A percentile compares a stretch with the other conserved stretches of the same genome.
Conservation (phyloP, 37 sponge, comb jelly and placozoan species). For the Oopsacas minuta region DNA sequence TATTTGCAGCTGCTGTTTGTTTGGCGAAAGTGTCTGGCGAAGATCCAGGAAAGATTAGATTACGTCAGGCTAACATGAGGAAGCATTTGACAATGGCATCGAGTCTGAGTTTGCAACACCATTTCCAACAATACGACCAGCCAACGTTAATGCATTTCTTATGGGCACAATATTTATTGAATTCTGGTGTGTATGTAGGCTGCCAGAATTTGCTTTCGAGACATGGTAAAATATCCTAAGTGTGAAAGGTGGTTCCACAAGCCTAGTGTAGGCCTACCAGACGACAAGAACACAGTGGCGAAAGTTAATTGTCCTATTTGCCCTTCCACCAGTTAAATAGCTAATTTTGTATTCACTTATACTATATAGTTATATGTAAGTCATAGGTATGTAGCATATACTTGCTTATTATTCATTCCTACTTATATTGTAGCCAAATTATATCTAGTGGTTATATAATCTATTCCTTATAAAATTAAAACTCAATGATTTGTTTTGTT, state of each 20-base stretch:
- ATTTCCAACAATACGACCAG: not conserved
- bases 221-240: not conserved
- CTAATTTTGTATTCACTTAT: too few relatives aligned
- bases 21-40: not conserved
- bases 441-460: too few relatives aligned
- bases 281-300: not conserved
- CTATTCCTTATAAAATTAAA: too few relatives aligned
- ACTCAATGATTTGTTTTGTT: too few relatives aligned
- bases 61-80: not conserved
- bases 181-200: not conserved
- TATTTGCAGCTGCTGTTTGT: not conserved
- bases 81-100: not conserved
- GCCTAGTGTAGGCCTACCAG: not conserved
- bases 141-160: too few relatives aligned
- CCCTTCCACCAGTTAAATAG: not conserved
- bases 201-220: not conserved
- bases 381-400: too few relatives aligned
- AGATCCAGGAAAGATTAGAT: constrained; percentile 4
- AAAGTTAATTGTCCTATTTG: not conserved
- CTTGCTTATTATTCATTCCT: too few relatives aligned
- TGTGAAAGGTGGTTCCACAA: not conserved
- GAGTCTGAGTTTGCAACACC: not conserved
- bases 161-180: too few relatives aligned
- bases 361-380: too few relatives aligned
- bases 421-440: too few relatives aligned